Evolutionary conservation across 2,797 vertebrate genomes (phyloP), one percentile per base, ranked within the genome.

Genomic region (Macroramphosus scolopax): DNA sequence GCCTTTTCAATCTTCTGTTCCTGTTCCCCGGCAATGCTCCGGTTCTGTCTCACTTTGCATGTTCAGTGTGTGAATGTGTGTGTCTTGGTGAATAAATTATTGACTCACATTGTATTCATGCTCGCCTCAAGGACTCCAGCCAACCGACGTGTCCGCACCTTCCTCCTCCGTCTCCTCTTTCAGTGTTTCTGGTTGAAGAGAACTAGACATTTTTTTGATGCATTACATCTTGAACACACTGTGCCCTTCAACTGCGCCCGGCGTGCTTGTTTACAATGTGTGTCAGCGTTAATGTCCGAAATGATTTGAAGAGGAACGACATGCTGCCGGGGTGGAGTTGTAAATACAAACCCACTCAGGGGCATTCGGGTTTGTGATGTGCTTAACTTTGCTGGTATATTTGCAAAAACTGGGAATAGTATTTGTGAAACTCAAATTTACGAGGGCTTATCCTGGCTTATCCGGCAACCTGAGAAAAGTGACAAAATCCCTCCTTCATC

Each of bases 81-180:
- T 56, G 75, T 74, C 43, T 75, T 68, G 47, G 41, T 57, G 82
- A 68, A 87, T 89, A 78, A 82, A 87, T 90, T 80, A 88, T 89
- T 89, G 85, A 87, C 77, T 88, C 81, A 73, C 54, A 78, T 68
- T 76, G 63, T 82, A 77, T 86, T 85, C 78, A 76, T 75, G 73
- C 70, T 65, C 73, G 80, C 80, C 78, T 84, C 57, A 63, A 87
- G 82, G 83, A 77, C 72, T 81, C 63, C 44, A 82, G 65, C 69
- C 81, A 70, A 62, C 52, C 55, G 71, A 50, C 52, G 63, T 67
- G 64, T 78, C 77, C 67, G 75, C 75, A 84, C 68, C 71, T 78
- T 77, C 51, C 67, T 82, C 56, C 59, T 54, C 54, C 68, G 63
- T 42, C 59, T 54, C 2, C 5, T 71, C 55, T 68, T 74, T 57